Percentiles rank a stretch among this genome's conserved stretches.
Evolutionary conservation across 2,888 invertebrate species (phyloP).

Genomic region (Dynastes hyllus): DNA sequence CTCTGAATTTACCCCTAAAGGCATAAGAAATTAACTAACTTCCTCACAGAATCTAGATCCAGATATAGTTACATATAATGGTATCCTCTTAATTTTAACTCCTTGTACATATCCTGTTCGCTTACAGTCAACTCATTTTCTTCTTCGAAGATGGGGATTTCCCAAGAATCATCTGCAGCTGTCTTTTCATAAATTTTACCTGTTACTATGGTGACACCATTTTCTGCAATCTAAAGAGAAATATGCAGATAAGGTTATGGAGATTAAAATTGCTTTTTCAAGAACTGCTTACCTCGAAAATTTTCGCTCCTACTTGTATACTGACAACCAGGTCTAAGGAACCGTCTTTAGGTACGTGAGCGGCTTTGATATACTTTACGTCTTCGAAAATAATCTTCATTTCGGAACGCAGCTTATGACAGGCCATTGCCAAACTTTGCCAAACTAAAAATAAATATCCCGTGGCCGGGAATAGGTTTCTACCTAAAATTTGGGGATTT

Average conservation of each 20-base stretch:
- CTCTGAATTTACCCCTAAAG: conserved; percentile 60
- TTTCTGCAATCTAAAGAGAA: conserved; percentile 44
- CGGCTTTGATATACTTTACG: conserved; percentile 71
- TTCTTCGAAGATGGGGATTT: not conserved
- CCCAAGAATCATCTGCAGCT: not conserved
- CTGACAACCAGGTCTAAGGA: conserved; percentile 56
- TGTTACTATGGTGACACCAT: conserved; percentile 36
- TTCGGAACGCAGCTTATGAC: conserved; percentile 67
- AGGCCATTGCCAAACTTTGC: conserved; percentile 72
- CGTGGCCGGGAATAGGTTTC: conserved; percentile 76
- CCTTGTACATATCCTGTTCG: conserved; percentile 78
- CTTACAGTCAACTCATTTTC: conserved; percentile 21
- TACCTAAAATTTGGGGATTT: not conserved
- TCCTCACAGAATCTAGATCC: not conserved
- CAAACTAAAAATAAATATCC: conserved; percentile 72
- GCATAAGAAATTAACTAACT: not conserved
- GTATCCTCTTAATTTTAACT: conserved; percentile 80
- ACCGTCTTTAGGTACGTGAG: conserved; percentile 69
- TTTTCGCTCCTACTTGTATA: conserved; percentile 61
- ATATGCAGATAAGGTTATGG: not conserved
- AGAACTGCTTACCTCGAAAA: not conserved
- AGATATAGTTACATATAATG: conserved; percentile 64
- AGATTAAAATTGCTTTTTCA: not conserved
- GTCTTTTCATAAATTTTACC: conserved; percentile 46
- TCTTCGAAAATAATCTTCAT: conserved; percentile 75